These are phyloP conservation scores for Numida meleagris DNA, from an alignment of 2,113 vertebrate species.

Conservation along the genomic window DNA sequence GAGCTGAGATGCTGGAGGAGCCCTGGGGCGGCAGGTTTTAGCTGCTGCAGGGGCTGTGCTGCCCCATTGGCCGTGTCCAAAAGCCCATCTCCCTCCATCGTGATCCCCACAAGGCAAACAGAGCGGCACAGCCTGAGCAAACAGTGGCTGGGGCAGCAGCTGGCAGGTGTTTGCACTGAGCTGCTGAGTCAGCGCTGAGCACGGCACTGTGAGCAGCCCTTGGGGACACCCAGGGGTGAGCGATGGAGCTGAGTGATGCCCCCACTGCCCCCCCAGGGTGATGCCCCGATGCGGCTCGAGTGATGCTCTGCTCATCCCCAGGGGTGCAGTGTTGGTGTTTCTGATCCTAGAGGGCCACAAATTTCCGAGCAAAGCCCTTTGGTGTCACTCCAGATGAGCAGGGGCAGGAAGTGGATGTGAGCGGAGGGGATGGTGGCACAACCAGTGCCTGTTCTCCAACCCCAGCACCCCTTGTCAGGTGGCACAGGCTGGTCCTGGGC, in stretches of 20 bases:
- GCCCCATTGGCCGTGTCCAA: background rate
- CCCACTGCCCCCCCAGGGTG: background rate
- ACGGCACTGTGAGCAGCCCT: background rate
- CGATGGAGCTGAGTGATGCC: background rate
- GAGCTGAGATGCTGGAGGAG: background rate
- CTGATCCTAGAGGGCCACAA: accelerated
- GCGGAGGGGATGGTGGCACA: background rate
- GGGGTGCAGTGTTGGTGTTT: accelerated
- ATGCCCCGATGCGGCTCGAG: no score
- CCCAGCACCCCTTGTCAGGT: background rate
- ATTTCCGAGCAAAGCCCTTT: background rate
- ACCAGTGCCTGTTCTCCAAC: background rate
- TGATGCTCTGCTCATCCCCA: accelerated
- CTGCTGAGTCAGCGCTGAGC: conserved; percentile 49
- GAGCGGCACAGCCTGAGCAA: background rate
- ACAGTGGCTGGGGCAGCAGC: background rate
- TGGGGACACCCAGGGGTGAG: background rate
- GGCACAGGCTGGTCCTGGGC: background rate
- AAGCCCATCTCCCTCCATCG: conserved; percentile 32
- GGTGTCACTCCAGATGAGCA: background rate
- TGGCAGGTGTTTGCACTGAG: conserved; percentile 33
- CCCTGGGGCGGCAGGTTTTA: background rate
- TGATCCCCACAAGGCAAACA: conserved; percentile 55
- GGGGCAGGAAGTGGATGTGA: background rate
- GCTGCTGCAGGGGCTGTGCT: background rate